Base-by-base conservation (phyloP, 1,140 invertebrate species). In the Scaptomyza graminum region DNA sequence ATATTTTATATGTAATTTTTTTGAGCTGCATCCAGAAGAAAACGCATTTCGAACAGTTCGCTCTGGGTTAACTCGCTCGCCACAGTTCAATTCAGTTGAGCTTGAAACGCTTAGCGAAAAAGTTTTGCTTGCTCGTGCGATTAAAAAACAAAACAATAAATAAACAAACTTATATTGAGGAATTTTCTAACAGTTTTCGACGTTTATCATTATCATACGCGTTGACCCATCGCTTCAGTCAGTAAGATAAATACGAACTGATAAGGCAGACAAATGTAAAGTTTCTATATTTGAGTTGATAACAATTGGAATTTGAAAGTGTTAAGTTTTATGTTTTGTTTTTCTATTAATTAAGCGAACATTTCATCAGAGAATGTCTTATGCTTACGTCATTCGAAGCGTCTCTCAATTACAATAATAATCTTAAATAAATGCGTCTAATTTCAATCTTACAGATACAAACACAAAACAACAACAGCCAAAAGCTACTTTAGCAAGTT, bases 51-150 rank as follows among this genome's bases (percentile, higher is more conserved):
- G 13, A 46, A 44, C 46, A 57, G 15, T 37, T 52, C n/a, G 13
- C 46, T 46, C 34, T 46, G 57, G 39, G 15, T 64, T 63, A 52
- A 69, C 62, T 74, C 52, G 66, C 43, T 74, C 41, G 60, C 64
- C 37, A 37, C 31, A 44, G 50, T 73, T 37, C 13, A 22, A 31
- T 79, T 85, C 67, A 85, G 68, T 87, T 78, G 78, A 87, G 79
- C 66, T 88, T 82, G 74, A 88, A 68, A 65, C 75, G 77, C 65
- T 66, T 49, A 70, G 75, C 83, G 71, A 72, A 72, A 82, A 78
- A 78, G 82, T 82, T 82, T 78, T 68, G 64, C 34, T 71, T 64
- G 64, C 37, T 11, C 31, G 67, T 60, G 54, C 66, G 66, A 63
- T 54, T 50, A 47, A 66, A 61, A 61, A 37, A 11, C 51, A 61